phyloP scores from a whole-genome alignment of 2,113 vertebrate species.

The Osmerus eperlanus region DNA sequence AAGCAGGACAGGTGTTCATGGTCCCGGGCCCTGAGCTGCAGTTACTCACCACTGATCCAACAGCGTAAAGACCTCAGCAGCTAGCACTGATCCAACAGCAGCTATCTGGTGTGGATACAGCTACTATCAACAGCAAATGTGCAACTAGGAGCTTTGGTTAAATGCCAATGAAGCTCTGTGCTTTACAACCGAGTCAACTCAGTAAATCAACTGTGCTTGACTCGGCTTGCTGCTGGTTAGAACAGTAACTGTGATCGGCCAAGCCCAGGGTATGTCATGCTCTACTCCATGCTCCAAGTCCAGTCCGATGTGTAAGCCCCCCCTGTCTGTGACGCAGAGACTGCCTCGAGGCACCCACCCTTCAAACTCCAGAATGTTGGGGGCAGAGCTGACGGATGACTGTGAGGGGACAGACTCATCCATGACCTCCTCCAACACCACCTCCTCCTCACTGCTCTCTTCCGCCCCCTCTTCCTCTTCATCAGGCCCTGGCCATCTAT shows the following conservation, averaged over 20 bases:
- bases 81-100: background rate
- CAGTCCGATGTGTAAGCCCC: too few relatives aligned
- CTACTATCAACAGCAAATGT: too few relatives aligned
- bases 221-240: too few relatives aligned
- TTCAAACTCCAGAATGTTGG: conserved; percentile 78
- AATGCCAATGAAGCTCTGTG: too few relatives aligned
- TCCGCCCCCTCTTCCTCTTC: background rate
- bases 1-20: background rate
- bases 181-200: too few relatives aligned
- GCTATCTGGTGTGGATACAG: background rate
- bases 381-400: conserved; percentile 31
- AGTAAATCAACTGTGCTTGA: too few relatives aligned
- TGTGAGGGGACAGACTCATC: conserved; percentile 36
- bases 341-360: conserved; percentile 53
- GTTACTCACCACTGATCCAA: background rate
- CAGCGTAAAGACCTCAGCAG: background rate
- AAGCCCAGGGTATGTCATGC: too few relatives aligned
- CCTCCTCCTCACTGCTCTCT: conserved; percentile 21
- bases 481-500: background rate
- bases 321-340: too few relatives aligned
- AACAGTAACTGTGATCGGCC: too few relatives aligned
- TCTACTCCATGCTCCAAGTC: too few relatives aligned
- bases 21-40: background rate
- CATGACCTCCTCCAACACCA: conserved; percentile 32
- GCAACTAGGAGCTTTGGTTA: too few relatives aligned